Conservation (phyloP, 2,797 vertebrate genomes). For the Peromyscus nudipes region DNA sequence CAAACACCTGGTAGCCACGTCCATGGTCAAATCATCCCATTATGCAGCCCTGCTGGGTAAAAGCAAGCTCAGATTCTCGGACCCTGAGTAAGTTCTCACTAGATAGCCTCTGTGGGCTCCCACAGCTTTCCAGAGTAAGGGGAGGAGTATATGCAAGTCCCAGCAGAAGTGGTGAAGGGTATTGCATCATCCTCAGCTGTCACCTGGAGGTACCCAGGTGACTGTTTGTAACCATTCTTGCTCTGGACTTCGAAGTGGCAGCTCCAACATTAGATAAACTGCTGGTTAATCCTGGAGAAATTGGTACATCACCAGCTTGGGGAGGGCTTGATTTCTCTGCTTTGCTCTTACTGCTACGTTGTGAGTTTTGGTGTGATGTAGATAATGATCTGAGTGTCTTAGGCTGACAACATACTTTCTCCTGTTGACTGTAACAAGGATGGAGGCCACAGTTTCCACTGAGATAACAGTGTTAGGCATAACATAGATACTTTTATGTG, state of each 20-base stretch:
- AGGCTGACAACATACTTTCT: neutral
- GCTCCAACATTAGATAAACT: neutral
- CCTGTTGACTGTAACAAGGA: neutral
- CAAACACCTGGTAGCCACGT: no score
- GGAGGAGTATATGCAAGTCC: neutral
- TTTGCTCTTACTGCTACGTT: neutral
- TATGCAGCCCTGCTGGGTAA: no score
- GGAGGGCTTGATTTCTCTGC: neutral
- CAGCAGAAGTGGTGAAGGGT: neutral
- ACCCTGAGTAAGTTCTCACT: no score
- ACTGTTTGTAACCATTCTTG: neutral
- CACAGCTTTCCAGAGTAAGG: neutral
- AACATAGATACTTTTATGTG: neutral
- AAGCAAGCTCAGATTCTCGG: no score
- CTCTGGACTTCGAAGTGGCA: neutral
- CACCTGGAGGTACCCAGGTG: neutral
- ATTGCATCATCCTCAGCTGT: neutral
- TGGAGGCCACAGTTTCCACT: neutral
- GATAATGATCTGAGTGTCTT: neutral
- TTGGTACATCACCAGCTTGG: no score
- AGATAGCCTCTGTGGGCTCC: no score
- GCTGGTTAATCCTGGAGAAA: neutral
- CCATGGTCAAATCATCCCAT: no score
- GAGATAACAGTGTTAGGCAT: neutral
- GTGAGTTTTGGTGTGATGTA: neutral